Evolutionary conservation across 2,797 vertebrate species (phyloP).

Genomic region (Taeniopygia guttata): DNA sequence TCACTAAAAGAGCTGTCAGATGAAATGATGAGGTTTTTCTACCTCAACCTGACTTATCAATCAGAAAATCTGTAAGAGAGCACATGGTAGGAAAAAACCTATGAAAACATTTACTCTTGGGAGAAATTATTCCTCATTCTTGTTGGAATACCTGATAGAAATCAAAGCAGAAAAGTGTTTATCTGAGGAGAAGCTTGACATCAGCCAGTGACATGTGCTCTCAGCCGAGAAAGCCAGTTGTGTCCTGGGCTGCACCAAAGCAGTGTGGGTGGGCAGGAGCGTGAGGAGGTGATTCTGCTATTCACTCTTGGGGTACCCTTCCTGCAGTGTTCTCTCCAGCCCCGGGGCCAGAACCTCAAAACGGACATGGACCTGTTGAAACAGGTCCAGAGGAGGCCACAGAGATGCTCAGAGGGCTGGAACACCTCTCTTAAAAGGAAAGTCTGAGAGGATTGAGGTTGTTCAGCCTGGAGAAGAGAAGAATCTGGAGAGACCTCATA

Average conservation of each 20-base stretch:
- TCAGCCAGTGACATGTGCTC: accelerated
- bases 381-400: background rate
- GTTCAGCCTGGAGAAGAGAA: background rate
- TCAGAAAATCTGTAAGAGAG: background rate
- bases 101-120: background rate
- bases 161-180: background rate
- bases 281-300: accelerated
- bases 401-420: background rate
- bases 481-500: background rate
- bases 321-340: background rate
- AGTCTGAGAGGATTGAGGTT: background rate
- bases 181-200: background rate
- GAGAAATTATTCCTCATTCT: background rate
- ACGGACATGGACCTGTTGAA: background rate
- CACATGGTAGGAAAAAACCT: background rate
- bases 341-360: background rate
- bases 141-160: background rate
- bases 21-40: background rate
- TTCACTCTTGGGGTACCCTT: background rate
- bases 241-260: background rate
- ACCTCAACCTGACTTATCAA: background rate
- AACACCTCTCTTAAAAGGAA: background rate
- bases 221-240: accelerated
- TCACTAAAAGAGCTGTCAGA: background rate
- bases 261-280: background rate